A percentile compares a stretch with the other conserved stretches of the same genome.
Conservation (phyloP, 2,113 vertebrate species). For the Ascaphus truei region DNA sequence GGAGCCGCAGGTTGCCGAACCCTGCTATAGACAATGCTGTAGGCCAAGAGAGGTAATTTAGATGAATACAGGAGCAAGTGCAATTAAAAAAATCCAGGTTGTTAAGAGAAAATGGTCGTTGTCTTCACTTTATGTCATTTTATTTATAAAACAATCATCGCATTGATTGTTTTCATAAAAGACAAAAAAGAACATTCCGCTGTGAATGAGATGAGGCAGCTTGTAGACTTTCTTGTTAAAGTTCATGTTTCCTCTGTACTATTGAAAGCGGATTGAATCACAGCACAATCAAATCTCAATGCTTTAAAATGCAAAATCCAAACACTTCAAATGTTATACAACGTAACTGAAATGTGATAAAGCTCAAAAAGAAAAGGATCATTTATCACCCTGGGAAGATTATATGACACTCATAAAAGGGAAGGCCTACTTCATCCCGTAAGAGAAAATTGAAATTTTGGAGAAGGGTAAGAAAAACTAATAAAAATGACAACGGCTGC, state of each 20-base stretch:
- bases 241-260: neutral
- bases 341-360: conserved; percentile 16
- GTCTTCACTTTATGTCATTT: neutral
- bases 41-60: too few relatives aligned
- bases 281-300: neutral
- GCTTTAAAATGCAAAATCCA: neutral
- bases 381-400: neutral
- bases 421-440: conserved; percentile 16
- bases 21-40: too few relatives aligned
- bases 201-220: neutral
- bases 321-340: neutral
- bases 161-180: neutral
- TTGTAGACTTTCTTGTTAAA: neutral
- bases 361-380: neutral
- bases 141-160: neutral
- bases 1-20: too few relatives aligned
- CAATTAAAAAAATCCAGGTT: too few relatives aligned
- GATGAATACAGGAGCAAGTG: too few relatives aligned
- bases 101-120: too few relatives aligned
- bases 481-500: conserved; percentile 22
- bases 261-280: neutral
- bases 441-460: conserved; percentile 25
- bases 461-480: conserved; percentile 21
- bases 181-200: neutral
- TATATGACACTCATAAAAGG: conserved; percentile 28